Evolutionary conservation across 2,888 invertebrate genomes (phyloP), one percentile per base, ranked within the genome.

Genomic region (Archaeoteleia sp.): DNA sequence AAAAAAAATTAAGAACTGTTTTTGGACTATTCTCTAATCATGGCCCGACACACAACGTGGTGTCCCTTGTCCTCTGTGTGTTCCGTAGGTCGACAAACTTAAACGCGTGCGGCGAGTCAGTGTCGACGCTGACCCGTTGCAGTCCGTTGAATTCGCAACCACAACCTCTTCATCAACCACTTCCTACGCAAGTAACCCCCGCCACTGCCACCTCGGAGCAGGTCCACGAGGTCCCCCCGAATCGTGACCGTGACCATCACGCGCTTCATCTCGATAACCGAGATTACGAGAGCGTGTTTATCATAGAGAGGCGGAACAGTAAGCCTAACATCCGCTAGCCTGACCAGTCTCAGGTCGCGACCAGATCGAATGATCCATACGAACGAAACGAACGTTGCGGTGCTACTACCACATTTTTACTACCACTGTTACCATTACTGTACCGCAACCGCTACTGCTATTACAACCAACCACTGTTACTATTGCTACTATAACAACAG

Each of bases 231-330:
- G 81, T 80, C 78, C 83, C 82, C 82, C 80, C 81, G 83, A 85
- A 81, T 75, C 84, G 84, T 84, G 84, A 84, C 78, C 84, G 84
- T 83, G 85, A 85, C 78, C 85, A 85, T 78, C 85, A 85, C 79
- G 81, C 85, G 72, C 83, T 83, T 68, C 84, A 84, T 78, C 84
- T 83, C 79, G 84, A 84, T 79, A 85, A 89, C 87, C 89, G 90
- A 88, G 91, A 91, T 89, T 90, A 90, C 89, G 90, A 91, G 89
- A 91, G 90, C 87, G 91, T 91, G 86, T 91, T 91, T 90, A 91
- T 90, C 88, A 91, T 91, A 79, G 85, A 85, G 81, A 85, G 85
- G 85, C 85, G 85, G 84, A 85, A 85, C 85, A 85, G 85, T 84
- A 85, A 85, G 85, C 85, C 85, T 76, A 85, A 85, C 74, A 83